Base-by-base conservation (phyloP, 2,888 invertebrate species). In the Deilephila porcellus region DNA sequence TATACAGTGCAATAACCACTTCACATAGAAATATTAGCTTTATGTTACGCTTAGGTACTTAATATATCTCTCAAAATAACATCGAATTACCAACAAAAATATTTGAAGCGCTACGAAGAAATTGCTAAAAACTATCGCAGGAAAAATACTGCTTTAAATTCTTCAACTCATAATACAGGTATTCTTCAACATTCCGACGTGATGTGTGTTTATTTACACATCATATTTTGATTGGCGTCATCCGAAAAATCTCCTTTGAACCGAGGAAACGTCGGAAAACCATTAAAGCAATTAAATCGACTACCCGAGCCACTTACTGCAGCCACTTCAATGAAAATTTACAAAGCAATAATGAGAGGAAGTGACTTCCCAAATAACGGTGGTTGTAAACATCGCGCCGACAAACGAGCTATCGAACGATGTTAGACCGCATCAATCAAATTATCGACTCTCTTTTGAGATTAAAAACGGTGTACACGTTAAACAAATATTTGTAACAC, bases 401-500 rank as follows among this genome's bases (percentile, higher is more conserved):
- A 67, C 67, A 45, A 45, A 45, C 45, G 20, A 45, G 17, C 45
- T 67, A 67, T 67, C 45, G 29, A 25, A 25, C 45, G 52, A 45
- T 37, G 53, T 37, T 59, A 29, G 19, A 72, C 72, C 72, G 37
- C 72, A 72, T 72, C 72, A 72, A 72, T 72, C 72, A 72, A 72
- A 72, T 67, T 67, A 72, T 72, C 72, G 63, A 72, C 64, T 72
- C 72, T 64, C 45, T 64, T 67, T 64, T 59, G 77, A 81, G 85
- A 88, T 88, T 88, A 86, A 84, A 85, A 84, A 53, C 37, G 56
- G 34, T 59, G 56, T 72, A 83, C 83, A 88, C 85, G 89, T 85
- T 87, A 85, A 87, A 81, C 85, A 85, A 90, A 91, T 85, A 89
- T 85, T 60, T 77, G 81, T 29, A 74, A 80, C 75, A 80, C 74